Evolutionary conservation across 2,113 vertebrate species (phyloP).

Genomic region (Melanerpes aurifrons): DNA sequence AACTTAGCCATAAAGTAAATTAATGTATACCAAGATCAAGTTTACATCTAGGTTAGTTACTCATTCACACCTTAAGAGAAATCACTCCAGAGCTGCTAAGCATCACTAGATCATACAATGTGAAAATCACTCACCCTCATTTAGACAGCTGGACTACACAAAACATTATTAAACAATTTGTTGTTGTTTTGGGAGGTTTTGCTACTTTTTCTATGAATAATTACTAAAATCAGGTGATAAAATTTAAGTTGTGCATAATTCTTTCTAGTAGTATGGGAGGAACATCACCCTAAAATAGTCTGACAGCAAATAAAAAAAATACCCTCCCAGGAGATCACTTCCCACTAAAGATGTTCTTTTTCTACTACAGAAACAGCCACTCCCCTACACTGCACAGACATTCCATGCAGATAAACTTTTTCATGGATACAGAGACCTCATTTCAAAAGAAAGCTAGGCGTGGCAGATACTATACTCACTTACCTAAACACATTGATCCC

Average conservation of each 20-base stretch:
- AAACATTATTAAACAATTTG: background rate
- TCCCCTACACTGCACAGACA: accelerated
- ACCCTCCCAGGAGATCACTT: background rate
- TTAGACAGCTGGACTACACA: background rate
- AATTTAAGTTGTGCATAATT: background rate
- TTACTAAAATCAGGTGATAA: background rate
- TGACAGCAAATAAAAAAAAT: background rate
- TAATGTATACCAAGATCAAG: background rate
- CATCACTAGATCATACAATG: background rate
- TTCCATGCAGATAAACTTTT: background rate
- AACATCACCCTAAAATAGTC: background rate
- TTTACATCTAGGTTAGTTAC: background rate
- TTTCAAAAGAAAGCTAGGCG: background rate
- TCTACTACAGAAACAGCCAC: background rate
- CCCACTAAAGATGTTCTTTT: background rate
- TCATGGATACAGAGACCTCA: background rate
- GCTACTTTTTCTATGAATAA: background rate
- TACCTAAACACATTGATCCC: background rate
- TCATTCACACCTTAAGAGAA: background rate
- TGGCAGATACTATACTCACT: background rate
- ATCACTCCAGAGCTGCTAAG: background rate
- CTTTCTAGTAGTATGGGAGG: background rate
- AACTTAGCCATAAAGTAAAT: background rate
- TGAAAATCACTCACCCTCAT: background rate
- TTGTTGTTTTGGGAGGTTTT: background rate